Evolutionary conservation across 1,140 invertebrate genomes (phyloP).

Genomic region (Drosophila subpulchrella): DNA sequence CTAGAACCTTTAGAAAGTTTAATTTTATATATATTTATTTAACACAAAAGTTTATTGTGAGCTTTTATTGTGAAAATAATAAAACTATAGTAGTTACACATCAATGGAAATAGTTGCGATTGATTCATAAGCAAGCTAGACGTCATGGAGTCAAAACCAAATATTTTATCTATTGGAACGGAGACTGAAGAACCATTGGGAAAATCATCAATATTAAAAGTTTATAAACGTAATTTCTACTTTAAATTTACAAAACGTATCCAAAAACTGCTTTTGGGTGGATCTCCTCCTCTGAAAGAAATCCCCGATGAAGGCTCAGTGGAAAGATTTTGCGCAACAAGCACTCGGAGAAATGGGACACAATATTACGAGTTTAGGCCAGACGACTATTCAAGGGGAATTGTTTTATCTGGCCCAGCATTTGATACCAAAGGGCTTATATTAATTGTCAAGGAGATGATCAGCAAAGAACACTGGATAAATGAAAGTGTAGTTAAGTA

Average conservation of each 20-base stretch:
- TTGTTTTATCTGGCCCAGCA: slow-evolving; percentile 1
- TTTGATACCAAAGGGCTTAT: not conserved
- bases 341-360: not conserved
- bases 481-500: slow-evolving; percentile 1
- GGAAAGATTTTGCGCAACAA: not conserved
- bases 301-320: not conserved
- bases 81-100: not conserved
- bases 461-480: slow-evolving; percentile 2
- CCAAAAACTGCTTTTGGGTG: not conserved
- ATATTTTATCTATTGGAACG: not conserved
- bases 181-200: not conserved
- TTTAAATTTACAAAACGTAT: not conserved
- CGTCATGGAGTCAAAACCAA: not conserved
- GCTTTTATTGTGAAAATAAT: not conserved
- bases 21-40: too few species aligned
- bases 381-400: slow-evolving; percentile 4
- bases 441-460: not conserved
- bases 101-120: not conserved
- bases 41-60: not conserved
- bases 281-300: not conserved
- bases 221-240: not conserved
- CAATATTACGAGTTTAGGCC: slow-evolving; percentile 8
- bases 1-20: too few species aligned
- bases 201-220: not conserved
- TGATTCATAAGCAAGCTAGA: not conserved